Percentiles rank a stretch among this genome's conserved stretches.
These are phyloP conservation scores for Sesia bembeciformis DNA, from an alignment of 2,888 invertebrate genomes.

Conservation along the genomic window DNA sequence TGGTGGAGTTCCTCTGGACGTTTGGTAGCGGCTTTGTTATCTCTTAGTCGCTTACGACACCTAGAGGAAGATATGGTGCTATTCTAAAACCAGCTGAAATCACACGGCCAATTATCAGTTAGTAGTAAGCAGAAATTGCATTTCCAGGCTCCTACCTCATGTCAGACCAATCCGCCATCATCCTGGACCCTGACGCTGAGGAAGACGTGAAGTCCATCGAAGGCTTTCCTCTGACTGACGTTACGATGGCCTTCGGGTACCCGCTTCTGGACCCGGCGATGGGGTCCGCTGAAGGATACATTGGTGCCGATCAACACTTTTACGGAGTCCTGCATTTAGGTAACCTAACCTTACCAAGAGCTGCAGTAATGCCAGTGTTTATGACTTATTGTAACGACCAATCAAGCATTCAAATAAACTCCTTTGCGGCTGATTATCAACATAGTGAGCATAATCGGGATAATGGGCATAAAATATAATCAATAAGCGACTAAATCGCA, in stretches of 20 bases:
- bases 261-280: constrained; percentile 38
- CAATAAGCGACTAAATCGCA: no score
- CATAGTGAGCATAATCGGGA: no score
- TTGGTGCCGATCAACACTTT: constrained; percentile 56
- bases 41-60: not conserved
- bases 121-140: constrained; percentile 5
- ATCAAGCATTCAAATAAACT: no score
- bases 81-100: constrained; percentile 12
- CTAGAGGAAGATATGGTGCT: not conserved
- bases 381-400: no score
- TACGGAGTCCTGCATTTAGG: constrained; percentile 56
- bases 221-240: constrained; percentile 23
- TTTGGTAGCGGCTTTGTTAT: not conserved
- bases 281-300: constrained; percentile 59
- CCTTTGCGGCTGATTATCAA: no score
- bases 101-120: no score
- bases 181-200: constrained; percentile 35
- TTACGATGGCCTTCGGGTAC: constrained; percentile 52
- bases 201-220: constrained; percentile 10
- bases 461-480: no score
- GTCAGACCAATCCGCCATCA: constrained; percentile 24
- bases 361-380: not conserved
- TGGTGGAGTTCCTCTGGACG: no score
- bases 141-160: constrained; percentile 37
- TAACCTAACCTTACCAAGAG: constrained; percentile 10